Base-by-base conservation (phyloP, 2,888 invertebrate genomes). In the Troides aeacus region DNA sequence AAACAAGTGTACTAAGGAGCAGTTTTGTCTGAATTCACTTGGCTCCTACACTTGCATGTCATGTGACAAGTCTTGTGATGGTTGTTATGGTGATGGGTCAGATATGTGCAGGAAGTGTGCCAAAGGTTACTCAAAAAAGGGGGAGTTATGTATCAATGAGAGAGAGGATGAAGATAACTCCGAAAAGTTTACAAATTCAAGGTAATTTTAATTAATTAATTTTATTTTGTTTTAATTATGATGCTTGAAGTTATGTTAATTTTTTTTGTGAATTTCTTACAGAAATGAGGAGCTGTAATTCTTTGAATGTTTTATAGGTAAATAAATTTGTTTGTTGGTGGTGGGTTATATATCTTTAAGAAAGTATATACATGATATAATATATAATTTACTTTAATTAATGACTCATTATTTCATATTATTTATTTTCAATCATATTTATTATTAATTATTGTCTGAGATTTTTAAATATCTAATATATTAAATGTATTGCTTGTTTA, bases 21-120 rank as follows among this genome's bases (percentile, higher is more conserved):
- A 98, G 81, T 98, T 98, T 83, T 99, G 99, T 84, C 94, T 97
- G 6, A 99, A 99, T 83, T 96, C 95, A 17, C 96, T 97, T 67
- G 98, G 99, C 10, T 96, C 97, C 0, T 97, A 94, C 80, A 88
- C 93, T 15, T 98, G 98, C 86, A 87, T 96, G 78, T 95, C 93
- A 65, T 99, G 99, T 89, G 97, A 98, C 86, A 95, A 93, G 78
- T 94, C 98, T 0, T 99, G 98, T 82, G 88, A 94, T 62, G 95
- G 96, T 0, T 99, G 99, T 82, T 94, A 94, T 66, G 97, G 97
- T 0, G 97, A 97, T 85, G 98, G 98, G 0, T 97, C 98, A 0
- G 98, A 98, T 84, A 96, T 97, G 95, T 99, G 99, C 86, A 92
- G 93, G 46, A 93, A 94, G 80, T 99, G 99, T 93, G 95, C 96